These are phyloP conservation scores for Oncorhynchus tshawytscha DNA, from an alignment of 2,113 vertebrate genomes.

Conservation along the genomic window DNA sequence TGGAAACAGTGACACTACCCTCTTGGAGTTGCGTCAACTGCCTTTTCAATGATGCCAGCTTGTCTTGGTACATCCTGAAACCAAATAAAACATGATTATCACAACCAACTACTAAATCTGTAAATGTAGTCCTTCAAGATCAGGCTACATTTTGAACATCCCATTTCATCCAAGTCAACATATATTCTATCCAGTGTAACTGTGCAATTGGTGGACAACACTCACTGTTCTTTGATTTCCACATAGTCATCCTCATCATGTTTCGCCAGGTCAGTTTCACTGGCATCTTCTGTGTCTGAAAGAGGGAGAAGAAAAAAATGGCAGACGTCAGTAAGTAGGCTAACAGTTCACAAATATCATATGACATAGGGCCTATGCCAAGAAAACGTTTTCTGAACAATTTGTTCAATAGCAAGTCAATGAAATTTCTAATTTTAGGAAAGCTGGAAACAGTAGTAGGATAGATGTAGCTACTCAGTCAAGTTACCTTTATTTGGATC, in stretches of 20 bases:
- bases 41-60: slow-evolving; percentile 94
- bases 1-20: slow-evolving; percentile 71
- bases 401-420: neutral
- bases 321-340: too few species aligned
- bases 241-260: slow-evolving; percentile 96
- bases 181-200: too few species aligned
- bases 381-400: neutral
- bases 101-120: neutral
- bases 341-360: too few species aligned
- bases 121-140: neutral
- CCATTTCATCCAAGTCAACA: too few species aligned
- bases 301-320: neutral
- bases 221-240: slow-evolving; percentile 98
- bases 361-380: too few species aligned
- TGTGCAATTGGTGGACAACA: slow-evolving; percentile 29
- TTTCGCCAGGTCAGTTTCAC: slow-evolving; percentile 95
- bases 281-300: slow-evolving; percentile 96
- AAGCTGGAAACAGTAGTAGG: too few species aligned
- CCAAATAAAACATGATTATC: slow-evolving; percentile 19
- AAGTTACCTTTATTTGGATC: slow-evolving; percentile 1
- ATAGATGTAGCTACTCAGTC: neutral
- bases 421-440: too few species aligned
- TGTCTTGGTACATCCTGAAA: slow-evolving; percentile 97
- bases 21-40: slow-evolving; percentile 94
- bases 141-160: too few species aligned